Evolutionary conservation across 2,888 invertebrate genomes (phyloP).

Genomic region (Pantelozetes paolii): DNA sequence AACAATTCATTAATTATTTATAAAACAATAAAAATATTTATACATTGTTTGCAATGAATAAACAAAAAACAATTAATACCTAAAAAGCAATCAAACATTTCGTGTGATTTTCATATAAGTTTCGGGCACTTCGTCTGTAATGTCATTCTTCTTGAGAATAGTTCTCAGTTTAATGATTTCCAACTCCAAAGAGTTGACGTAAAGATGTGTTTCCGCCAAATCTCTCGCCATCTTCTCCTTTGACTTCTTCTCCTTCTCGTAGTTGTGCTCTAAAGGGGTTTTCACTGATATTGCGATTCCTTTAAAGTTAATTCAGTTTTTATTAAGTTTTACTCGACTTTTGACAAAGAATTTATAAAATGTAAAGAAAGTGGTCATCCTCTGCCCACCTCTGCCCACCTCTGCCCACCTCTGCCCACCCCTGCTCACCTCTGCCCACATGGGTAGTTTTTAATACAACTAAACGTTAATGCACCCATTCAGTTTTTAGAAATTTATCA

Average conservation of each 20-base stretch:
- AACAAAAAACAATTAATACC: neutral
- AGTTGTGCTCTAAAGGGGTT: conserved; percentile 52
- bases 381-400: no score
- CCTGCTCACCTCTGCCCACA: no score
- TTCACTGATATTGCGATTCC: conserved; percentile 51
- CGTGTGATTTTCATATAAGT: conserved; percentile 13
- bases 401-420: no score
- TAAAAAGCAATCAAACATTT: neutral
- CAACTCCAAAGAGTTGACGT: conserved; percentile 52
- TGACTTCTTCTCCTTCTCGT: conserved; percentile 51
- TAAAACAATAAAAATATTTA: no score
- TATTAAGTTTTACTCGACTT: no score
- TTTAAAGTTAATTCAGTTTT: no score
- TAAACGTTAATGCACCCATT: no score
- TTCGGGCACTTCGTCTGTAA: conserved; percentile 47
- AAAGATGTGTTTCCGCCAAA: conserved; percentile 52
- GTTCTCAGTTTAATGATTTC: conserved; percentile 52
- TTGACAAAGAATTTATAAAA: no score
- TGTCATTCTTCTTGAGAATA: conserved; percentile 52
- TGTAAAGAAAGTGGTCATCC: no score
- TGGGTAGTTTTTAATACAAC: no score
- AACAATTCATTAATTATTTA: no score
- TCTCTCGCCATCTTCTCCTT: conserved; percentile 53
- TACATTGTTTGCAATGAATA: neutral
- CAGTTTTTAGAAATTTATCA: no score